Percentiles rank a stretch among this genome's conserved stretches.
phyloP scores from a whole-genome alignment of 2,888 invertebrate species.

The Drymonia ruficornis region DNA sequence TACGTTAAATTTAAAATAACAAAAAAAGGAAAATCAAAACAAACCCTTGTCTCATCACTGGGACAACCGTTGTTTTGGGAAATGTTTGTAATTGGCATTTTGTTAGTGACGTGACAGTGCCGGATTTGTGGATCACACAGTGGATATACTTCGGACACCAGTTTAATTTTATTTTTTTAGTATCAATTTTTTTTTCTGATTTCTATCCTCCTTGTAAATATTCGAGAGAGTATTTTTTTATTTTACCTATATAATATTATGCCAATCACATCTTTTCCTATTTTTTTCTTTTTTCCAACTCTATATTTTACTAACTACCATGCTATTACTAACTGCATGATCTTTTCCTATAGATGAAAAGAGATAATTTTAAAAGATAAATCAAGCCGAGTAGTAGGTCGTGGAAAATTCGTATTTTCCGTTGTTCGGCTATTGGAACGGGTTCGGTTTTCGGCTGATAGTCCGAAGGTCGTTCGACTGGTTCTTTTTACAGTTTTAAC shows the following conservation, averaged over 20 bases:
- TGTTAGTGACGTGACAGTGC: slow-evolving; percentile 79
- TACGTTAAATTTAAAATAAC: slow-evolving; percentile 56
- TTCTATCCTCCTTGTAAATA: slow-evolving; percentile 69
- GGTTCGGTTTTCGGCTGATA: slow-evolving; percentile 72
- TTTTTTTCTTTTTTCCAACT: slow-evolving; percentile 52
- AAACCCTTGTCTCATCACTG: slow-evolving; percentile 51
- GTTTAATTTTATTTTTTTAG: slow-evolving; percentile 51
- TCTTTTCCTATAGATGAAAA: slow-evolving; percentile 20
- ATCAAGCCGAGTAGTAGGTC: slow-evolving; percentile 20
- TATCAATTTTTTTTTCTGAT: slow-evolving; percentile 40
- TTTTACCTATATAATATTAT: slow-evolving; percentile 73
- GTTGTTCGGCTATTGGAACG: slow-evolving; percentile 41
- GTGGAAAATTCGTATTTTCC: slow-evolving; percentile 60
- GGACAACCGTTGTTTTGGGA: slow-evolving; percentile 59
- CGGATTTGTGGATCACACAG: slow-evolving; percentile 66
- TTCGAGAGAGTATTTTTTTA: slow-evolving; percentile 64
- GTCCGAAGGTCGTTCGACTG: slow-evolving; percentile 73
- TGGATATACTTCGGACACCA: slow-evolving; percentile 70
- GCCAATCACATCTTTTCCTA: slow-evolving; percentile 80
- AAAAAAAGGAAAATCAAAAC: slow-evolving; percentile 47
- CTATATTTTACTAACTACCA: slow-evolving; percentile 45
- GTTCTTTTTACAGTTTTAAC: slow-evolving; percentile 83
- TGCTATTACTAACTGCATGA: slow-evolving; percentile 70
- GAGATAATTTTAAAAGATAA: slow-evolving; percentile 14
- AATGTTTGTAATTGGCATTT: slow-evolving; percentile 82